Evolutionary conservation across 2,888 invertebrate species (phyloP).

Genomic region (Zaprionus bogoriensis): DNA sequence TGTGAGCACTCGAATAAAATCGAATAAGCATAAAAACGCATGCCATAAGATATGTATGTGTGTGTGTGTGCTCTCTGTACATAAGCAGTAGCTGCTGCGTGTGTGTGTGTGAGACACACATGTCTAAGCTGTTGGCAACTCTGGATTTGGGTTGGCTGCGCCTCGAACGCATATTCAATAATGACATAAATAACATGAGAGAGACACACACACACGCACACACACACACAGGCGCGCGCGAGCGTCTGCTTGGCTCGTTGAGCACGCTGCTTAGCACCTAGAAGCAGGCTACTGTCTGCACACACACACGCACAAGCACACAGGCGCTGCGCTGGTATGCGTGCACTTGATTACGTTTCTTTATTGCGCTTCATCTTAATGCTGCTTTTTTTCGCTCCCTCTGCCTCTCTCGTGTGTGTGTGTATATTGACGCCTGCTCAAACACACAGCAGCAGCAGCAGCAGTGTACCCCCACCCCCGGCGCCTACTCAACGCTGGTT

Average conservation of each 20-base stretch:
- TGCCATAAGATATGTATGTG: conserved; percentile 55
- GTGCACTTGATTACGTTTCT: conserved; percentile 70
- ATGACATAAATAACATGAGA: conserved; percentile 68
- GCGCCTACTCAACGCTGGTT: conserved; percentile 62
- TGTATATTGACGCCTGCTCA: conserved; percentile 58
- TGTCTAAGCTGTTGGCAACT: conserved; percentile 54
- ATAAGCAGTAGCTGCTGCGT: conserved; percentile 49
- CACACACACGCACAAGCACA: not conserved
- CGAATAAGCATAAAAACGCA: conserved; percentile 75
- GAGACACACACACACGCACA: conserved; percentile 20
- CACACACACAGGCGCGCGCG: not conserved
- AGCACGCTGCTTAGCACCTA: conserved; percentile 69
- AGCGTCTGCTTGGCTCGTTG: conserved; percentile 13
- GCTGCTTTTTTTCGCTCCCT: not conserved
- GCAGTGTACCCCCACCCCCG: conserved; percentile 8
- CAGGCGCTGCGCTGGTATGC: conserved; percentile 27
- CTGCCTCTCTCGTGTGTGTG: not conserved
- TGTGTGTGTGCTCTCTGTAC: conserved; percentile 44
- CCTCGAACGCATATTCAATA: conserved; percentile 75
- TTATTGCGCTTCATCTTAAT: conserved; percentile 2
- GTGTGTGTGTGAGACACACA: conserved; percentile 49
- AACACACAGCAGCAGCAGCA: not conserved
- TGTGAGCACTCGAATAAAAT: conserved; percentile 74
- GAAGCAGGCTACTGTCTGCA: conserved; percentile 64
- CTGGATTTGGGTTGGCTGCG: conserved; percentile 72